These are phyloP conservation scores for Coronaproctus castanopsis DNA, from an alignment of 2,888 invertebrate species.

Conservation along the genomic window DNA sequence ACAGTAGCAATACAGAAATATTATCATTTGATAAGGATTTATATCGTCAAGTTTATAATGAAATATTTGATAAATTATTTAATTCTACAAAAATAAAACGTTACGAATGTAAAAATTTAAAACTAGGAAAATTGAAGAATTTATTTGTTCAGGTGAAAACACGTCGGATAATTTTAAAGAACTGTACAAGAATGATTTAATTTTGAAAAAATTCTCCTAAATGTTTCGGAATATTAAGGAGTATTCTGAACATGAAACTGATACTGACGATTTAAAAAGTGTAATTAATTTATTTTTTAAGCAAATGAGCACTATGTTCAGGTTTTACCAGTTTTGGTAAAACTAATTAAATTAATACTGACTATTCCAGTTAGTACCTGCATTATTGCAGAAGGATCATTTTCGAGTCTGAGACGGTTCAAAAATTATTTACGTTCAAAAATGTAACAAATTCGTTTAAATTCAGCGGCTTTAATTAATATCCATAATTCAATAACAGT, in stretches of 20 bases:
- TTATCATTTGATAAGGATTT: background rate
- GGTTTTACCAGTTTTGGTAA: background rate
- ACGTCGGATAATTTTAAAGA: background rate
- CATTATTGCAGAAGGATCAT: too few species aligned
- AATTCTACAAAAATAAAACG: background rate
- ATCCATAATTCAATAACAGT: too few species aligned
- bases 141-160: background rate
- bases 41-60: background rate
- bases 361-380: too few species aligned
- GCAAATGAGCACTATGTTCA: background rate
- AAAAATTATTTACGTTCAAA: too few species aligned
- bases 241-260: background rate
- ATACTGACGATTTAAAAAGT: background rate
- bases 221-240: background rate
- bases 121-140: background rate
- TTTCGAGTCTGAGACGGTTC: too few species aligned
- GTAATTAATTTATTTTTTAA: background rate
- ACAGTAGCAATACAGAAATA: background rate
- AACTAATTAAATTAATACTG: background rate
- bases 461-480: too few species aligned
- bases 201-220: background rate
- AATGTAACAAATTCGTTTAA: too few species aligned
- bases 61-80: background rate
- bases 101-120: background rate
- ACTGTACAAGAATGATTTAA: background rate